A percentile compares a stretch with the other conserved stretches of the same genome.
phyloP scores from a whole-genome alignment of 2,113 vertebrate species.

The Otus sunia region DNA sequence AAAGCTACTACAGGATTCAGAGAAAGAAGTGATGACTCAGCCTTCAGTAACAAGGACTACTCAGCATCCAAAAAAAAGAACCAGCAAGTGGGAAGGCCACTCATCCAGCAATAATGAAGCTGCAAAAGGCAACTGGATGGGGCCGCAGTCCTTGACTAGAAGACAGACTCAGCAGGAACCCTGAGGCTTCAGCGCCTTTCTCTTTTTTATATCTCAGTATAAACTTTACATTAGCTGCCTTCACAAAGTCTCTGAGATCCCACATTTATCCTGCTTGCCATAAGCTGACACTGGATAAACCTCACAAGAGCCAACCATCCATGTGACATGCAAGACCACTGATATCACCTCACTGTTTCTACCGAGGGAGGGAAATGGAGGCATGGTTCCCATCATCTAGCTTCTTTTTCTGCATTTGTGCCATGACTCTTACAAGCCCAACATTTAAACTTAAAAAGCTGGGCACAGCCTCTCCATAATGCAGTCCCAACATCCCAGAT shows the following conservation, averaged over 20 bases:
- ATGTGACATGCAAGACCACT: neutral
- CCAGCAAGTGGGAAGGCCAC: neutral
- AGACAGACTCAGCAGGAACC: neutral
- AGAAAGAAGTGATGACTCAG: neutral
- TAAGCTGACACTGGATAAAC: neutral
- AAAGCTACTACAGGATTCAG: neutral
- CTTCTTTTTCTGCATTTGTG: neutral
- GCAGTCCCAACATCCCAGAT: neutral
- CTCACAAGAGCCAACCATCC: neutral
- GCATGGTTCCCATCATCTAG: neutral
- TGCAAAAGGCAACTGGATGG: neutral
- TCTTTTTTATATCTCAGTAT: neutral
- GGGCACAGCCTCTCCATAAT: neutral
- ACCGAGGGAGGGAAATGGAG: neutral
- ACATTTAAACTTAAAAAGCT: neutral
- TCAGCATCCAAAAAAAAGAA: neutral
- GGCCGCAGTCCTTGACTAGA: neutral
- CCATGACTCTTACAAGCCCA: neutral
- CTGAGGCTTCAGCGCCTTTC: neutral
- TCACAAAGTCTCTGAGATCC: neutral
- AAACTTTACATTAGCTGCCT: neutral
- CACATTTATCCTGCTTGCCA: neutral
- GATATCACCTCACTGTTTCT: neutral
- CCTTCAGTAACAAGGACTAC: neutral
- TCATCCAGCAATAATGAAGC: neutral